phyloP scores from a whole-genome alignment of 2,113 vertebrate genomes.

The Neomonachus schauinslandi region DNA sequence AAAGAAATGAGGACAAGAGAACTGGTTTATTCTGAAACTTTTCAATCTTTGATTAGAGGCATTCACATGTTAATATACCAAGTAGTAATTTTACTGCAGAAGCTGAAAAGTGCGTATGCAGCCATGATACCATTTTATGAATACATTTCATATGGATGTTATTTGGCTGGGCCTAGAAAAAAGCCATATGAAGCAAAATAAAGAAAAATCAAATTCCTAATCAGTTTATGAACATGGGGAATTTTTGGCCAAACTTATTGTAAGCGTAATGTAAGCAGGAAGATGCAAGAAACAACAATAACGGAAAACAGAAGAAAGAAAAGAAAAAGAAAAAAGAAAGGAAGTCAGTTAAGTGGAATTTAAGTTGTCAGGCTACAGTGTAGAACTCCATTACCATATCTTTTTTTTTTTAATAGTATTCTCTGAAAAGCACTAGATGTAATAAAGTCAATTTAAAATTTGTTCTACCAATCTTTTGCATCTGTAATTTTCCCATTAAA shows the following conservation, averaged over 20 bases:
- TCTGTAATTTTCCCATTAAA: conserved; percentile 94
- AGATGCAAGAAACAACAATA: conserved; percentile 53
- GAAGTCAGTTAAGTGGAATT: conserved; percentile 85
- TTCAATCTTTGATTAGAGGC: not conserved
- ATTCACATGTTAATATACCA: not conserved
- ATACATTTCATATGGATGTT: not conserved
- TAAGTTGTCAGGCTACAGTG: conserved; percentile 84
- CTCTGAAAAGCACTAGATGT: conserved; percentile 91
- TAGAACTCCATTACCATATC: conserved; percentile 87
- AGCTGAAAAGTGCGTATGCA: not conserved
- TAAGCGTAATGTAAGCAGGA: conserved; percentile 80
- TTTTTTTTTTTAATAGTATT: conserved; percentile 87
- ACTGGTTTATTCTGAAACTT: not conserved
- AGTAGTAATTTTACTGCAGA: not conserved
- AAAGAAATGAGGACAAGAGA: not conserved
- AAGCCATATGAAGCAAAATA: conserved; percentile 67
- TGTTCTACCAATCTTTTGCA: conserved; percentile 94
- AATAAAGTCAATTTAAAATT: conserved; percentile 94
- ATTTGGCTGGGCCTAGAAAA: not conserved
- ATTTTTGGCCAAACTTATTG: conserved; percentile 80
- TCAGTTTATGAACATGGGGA: conserved; percentile 77
- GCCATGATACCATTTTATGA: not conserved
- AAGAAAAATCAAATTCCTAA: conserved; percentile 77
- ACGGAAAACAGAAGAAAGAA: not conserved
- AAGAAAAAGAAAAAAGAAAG: not conserved